Percentiles rank a stretch among this genome's conserved stretches.
phyloP scores from a whole-genome alignment of 2,888 invertebrate species.

The Rhagonycha fulva region DNA sequence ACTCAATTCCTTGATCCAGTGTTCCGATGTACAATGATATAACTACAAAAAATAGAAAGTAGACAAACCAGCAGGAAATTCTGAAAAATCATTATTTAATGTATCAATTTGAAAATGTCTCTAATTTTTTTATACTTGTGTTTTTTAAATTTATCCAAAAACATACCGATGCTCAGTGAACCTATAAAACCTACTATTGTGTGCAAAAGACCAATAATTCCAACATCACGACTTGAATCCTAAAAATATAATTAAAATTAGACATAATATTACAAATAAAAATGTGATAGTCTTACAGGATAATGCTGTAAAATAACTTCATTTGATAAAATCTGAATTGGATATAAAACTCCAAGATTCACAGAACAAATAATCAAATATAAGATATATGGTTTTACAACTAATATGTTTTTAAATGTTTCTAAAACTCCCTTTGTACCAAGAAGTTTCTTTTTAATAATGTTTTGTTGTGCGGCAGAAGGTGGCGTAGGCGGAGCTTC shows the following conservation, averaged over 20 bases:
- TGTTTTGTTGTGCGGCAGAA: not conserved
- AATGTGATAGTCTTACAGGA: not conserved
- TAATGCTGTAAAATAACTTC: not conserved
- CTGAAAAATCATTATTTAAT: not conserved
- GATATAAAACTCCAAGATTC: not conserved
- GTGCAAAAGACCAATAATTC: not conserved
- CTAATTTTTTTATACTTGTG: not conserved
- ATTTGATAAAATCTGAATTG: not conserved
- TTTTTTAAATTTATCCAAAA: not conserved
- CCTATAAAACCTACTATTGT: not conserved
- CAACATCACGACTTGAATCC: not conserved
- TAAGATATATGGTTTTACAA: not conserved
- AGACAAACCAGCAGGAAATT: not conserved
- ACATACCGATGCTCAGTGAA: not conserved
- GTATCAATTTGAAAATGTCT: not conserved
- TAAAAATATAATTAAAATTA: not conserved
- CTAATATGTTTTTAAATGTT: not conserved
- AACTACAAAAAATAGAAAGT: not conserved
- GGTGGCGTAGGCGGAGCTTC: not conserved
- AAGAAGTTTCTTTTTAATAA: not conserved
- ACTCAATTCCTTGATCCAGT: not conserved
- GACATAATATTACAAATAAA: not conserved
- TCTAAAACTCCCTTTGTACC: not conserved
- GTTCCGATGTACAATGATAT: too few species aligned
- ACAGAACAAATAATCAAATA: not conserved